Base-by-base conservation (phyloP, 2,113 vertebrate species). In the Syngnathus typhle region DNA sequence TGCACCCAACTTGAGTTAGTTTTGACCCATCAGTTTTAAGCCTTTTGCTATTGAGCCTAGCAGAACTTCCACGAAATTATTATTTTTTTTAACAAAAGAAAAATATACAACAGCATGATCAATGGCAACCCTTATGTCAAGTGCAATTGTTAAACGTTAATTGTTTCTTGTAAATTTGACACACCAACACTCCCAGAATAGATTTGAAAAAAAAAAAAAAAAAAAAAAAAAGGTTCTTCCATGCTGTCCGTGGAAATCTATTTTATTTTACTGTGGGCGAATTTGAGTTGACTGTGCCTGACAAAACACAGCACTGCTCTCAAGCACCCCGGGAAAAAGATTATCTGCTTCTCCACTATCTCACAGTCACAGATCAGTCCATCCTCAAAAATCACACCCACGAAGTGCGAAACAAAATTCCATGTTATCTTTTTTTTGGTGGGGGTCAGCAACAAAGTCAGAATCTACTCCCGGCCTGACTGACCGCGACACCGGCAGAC, bases 351-450 rank as follows among this genome's bases (percentile, higher is more conserved):
- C n/a, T 62, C 39, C 60, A 62, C 2, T 62, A 44, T 62, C 60
- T 44, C 41, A n/a, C 60, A 27, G 60, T 44, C 60, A 62, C 60
- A 62, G 41, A 62, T 62, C 60, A 62, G 60, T 23, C 39, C n/a
- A 44, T 43, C 60, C 44, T 62, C 60, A 62, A 62, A 62, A 62
- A 62, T 62, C 60, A 44, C 38, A 62, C 39, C 39, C 39, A 62
- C 60, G 2, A 41, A 62, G 60, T 44, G 60, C 6, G n/a, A 62
- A 62, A 44, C 39, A 60, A 60, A 60, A 41, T 60, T 43, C n/a
- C 6, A 11, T 11, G 5, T 13, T 43, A n/a, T 19, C 16, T 51
- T 27, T 56, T 56, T 16, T 37, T 4, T 6, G 21, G 5, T 2
- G 6, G 9, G 38, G 38, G 60, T 62, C 39, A 23, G 6, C 41